Base-by-base conservation (phyloP, 2,113 vertebrate genomes). In the Callionymus lyra region DNA sequence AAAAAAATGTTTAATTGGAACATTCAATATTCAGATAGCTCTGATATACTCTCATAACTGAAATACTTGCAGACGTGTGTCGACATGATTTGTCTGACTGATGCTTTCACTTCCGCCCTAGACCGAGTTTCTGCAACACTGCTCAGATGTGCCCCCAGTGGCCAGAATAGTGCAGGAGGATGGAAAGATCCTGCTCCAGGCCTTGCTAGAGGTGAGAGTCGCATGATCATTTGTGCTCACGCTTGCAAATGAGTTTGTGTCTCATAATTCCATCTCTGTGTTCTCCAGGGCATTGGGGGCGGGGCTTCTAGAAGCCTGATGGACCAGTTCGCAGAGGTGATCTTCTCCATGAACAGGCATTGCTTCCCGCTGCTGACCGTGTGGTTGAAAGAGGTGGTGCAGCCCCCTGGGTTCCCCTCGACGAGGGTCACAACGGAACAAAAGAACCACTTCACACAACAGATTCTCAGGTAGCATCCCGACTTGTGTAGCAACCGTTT, bases 321-420 rank as follows among this genome's bases (percentile, higher is more conserved):
- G 95, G 94, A 99, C 72, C 90, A 91, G 77, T 97, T 96, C 6
- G 92, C 93, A 1, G 95, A 99, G 64, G 91, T 99, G 72, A 84
- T 99, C 19, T 99, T 98, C 63, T 82, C 81, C 56, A 82, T 99
- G 72, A 99, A 97, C 80, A 99, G 98, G 76, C 87, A 99, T 82
- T 99, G 95, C 84, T 94, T 95, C 60, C 85, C 88, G 47, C 86
- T 93, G 76, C 84, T 98, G 35, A 85, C 84, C 0, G 10, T 96
- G 66, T 97, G 95, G 95, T 82, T 99, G 59, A 98, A 97, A 82
- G 94, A 94, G 72, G 88, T 75, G 6, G 84, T 99, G 81, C 93
- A 94, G 73, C 86, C 90, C 16, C 90, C 90, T 0, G 90, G 90
- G 11, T 98, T 97, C 54, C 95, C 95, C 2, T 97, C 95, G 0